A percentile compares a stretch with the other conserved stretches of the same genome.
phyloP scores from a whole-genome alignment of 2,797 vertebrate genomes.

The Girardinus metallicus region DNA sequence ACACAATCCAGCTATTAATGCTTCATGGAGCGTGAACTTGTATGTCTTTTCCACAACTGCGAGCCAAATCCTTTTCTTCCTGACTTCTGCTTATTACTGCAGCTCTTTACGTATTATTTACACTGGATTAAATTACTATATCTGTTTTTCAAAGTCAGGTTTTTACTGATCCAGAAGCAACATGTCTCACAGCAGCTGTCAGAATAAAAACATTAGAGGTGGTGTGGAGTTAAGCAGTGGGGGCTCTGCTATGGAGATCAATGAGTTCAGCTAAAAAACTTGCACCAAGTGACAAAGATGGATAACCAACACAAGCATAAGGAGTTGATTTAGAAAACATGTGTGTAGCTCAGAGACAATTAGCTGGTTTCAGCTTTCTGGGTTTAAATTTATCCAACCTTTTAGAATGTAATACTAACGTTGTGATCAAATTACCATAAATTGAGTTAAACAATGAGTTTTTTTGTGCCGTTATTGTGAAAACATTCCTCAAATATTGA shows the following conservation, averaged over 20 bases:
- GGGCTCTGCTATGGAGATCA: conserved; percentile 17
- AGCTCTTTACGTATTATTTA: conserved; percentile 11
- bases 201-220: conserved; percentile 11
- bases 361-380: not conserved
- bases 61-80: conserved; percentile 7
- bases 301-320: conserved; percentile 26
- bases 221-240: conserved; percentile 20
- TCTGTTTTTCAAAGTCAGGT: conserved; percentile 26
- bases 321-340: conserved; percentile 20
- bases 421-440: not conserved
- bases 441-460: not conserved
- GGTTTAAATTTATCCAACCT: not conserved
- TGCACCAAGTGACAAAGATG: conserved; percentile 29
- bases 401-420: not conserved
- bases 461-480: not conserved
- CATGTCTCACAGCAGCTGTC: conserved; percentile 26
- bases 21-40: conserved; percentile 68
- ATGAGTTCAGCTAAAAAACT: conserved; percentile 31
- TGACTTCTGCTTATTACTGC: conserved; percentile 4
- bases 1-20: conserved; percentile 65
- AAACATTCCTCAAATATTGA: not conserved
- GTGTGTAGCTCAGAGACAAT: not conserved
- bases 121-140: conserved; percentile 21
- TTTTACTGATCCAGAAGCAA: conserved; percentile 24
- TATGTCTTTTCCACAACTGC: conserved; percentile 40